Evolutionary conservation across 2,797 vertebrate species (phyloP), one percentile per base, ranked within the genome.

Genomic region (Parambassis ranga): DNA sequence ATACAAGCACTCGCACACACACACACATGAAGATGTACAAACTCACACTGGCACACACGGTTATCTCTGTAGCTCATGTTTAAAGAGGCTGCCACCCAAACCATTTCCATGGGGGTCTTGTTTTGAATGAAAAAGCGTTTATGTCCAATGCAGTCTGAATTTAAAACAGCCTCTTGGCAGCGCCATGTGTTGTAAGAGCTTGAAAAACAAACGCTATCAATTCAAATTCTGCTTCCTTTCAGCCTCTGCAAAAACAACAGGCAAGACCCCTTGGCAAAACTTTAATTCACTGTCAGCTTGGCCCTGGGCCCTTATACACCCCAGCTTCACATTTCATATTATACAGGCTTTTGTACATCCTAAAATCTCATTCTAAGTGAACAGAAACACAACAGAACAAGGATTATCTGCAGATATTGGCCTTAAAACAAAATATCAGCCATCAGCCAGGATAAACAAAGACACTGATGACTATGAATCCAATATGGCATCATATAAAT

Each of bases 121-220:
- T 70, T 84, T 61, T 58, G 79, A 85, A 85, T 84, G n/a, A 67
- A 79, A 83, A 66, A 83, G 47, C 18, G 11, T 47, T 65, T 44
- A 47, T 59, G 64, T 73, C 58, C 37, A 50, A 65, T 66, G 46
- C 28, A 16, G 53, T 60, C 31, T 71, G 79, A 79, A 85, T 87
- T 55, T 59, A 65, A 68, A 85, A 72, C n/a, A 36, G 30, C 20
- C 56, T 69, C 36, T 43, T 49, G 62, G 60, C 65, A 53, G 44
- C 3, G 50, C 19, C 24, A 11, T 59, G 18, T 56, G 30, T 59
- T 53, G n/a, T 16, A 42, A n/a, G n/a, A 46, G 36, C 30, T 33
- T 39, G 30, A 69, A 71, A 75, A 71, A 65, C 39, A 70, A 77
- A 84, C 14, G 3, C 26, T 33, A 75, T 75, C 42, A 67, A 67